A percentile compares a stretch with the other conserved stretches of the same genome.
Conservation (phyloP, 2,797 vertebrate genomes). For the Sarcoramphus papa region DNA sequence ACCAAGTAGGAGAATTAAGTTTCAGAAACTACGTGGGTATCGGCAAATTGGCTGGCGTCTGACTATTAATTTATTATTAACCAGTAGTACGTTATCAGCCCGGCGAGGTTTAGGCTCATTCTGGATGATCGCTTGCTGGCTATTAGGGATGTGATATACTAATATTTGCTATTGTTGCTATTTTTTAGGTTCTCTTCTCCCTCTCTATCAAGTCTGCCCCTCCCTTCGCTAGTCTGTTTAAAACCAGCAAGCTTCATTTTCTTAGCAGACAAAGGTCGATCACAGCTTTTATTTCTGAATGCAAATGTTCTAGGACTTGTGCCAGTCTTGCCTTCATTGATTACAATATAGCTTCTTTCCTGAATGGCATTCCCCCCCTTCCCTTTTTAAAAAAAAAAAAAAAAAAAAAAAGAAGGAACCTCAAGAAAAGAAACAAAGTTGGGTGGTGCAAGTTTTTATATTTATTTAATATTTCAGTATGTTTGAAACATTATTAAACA, state of each 20-base stretch:
- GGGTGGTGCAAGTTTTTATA: neutral
- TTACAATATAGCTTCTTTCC: conserved; percentile 42
- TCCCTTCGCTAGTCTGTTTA: conserved; percentile 42
- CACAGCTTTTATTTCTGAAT: conserved; percentile 63
- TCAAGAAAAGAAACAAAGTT: conserved; percentile 17
- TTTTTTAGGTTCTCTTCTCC: conserved; percentile 3
- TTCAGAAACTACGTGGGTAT: conserved; percentile 11
- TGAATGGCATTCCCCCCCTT: neutral
- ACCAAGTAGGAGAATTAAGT: conserved; percentile 16
- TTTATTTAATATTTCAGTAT: conserved; percentile 5
- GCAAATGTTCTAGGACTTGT: conserved; percentile 64
- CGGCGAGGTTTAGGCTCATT: neutral
- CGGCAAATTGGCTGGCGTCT: neutral
- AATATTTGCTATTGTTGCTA: conserved; percentile 29
- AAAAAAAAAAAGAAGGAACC: neutral
- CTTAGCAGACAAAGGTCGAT: conserved; percentile 59
- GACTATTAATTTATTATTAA: neutral
- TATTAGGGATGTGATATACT: neutral
- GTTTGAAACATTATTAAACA: neutral
- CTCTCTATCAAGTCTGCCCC: conserved; percentile 20
- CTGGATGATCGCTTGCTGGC: neutral
- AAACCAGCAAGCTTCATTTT: conserved; percentile 56
- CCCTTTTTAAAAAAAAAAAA: neutral
- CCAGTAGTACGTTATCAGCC: neutral
- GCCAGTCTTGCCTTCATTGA: conserved; percentile 57